Base-by-base conservation (phyloP, 2,797 vertebrate species). In the Heteromormyrus szaboi region DNA sequence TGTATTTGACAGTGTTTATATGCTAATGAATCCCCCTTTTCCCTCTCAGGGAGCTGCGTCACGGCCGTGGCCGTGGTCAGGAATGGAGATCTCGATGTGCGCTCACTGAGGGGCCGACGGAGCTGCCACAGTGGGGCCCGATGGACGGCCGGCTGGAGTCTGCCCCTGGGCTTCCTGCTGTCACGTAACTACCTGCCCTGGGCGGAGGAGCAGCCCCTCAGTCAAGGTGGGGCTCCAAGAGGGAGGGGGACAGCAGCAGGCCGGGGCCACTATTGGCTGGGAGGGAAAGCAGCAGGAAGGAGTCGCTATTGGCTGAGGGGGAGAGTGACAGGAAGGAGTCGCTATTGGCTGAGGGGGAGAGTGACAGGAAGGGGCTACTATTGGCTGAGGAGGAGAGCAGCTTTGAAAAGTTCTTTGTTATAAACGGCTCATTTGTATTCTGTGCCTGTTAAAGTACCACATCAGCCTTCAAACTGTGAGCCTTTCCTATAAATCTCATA, bases 91-190 rank as follows among this genome's bases (percentile, higher is more conserved):
- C 81, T 98, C 92, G 93, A 96, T 86, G 92, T 98, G 44, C 94
- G 90, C 59, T 95, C 94, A 44, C 94, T 98, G 25, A 93, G 83
- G 90, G 97, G 97, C 68, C 91, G 29, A 1, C 96, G 94, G 89
- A 98, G 97, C 92, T 98, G 98, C 91, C 98, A 98, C 94, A 97
- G 92, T 1, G 98, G 97, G 83, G 95, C 95, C 53, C 94, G 96
- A 5, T 98, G 97, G 97, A 98, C 97, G 0, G 95, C 97, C 0
- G 98, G 98, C 72, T 98, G 98, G 98, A 98, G 96, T 90, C 95
- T 98, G 14, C 98, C 97, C 0, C 92, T 98, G 5, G 96, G 97
- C 81, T 97, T 98, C 93, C 94, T 98, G 25, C 94, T 98, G 85
- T 97, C 97, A 87, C 95, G 95, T 50, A 97, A 97, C 92, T 92